Evolutionary conservation across 2,113 vertebrate species (phyloP).

Genomic region (Muntiacus reevesi): DNA sequence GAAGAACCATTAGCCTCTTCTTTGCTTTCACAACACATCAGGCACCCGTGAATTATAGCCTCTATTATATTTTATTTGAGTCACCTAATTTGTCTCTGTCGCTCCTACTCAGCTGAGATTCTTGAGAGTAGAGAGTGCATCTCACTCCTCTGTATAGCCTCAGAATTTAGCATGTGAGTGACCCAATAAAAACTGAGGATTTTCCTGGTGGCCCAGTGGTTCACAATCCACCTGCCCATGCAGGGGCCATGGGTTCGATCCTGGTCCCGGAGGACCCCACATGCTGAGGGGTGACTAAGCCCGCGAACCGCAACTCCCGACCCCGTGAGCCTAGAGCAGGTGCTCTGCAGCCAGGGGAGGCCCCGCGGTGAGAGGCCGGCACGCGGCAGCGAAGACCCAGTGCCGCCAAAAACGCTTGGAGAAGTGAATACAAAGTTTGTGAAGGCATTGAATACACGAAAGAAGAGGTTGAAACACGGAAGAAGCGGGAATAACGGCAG

Average conservation of each 20-base stretch:
- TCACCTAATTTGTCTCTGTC: not conserved
- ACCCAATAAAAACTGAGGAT: not conserved
- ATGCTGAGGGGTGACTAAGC: not conserved
- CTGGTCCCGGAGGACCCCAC: not conserved
- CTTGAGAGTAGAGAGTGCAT: not conserved
- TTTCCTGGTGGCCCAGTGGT: not conserved
- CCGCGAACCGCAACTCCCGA: fast-evolving
- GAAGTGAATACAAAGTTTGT: fast-evolving
- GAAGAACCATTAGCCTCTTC: not conserved
- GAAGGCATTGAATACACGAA: not conserved
- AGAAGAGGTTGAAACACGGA: not conserved
- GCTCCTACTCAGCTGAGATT: not conserved
- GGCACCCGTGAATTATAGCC: not conserved
- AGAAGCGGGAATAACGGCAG: not conserved
- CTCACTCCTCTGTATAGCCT: not conserved
- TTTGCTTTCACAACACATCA: not conserved
- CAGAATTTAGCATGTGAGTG: not conserved
- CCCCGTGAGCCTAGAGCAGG: not conserved
- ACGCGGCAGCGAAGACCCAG: fast-evolving
- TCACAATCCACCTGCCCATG: not conserved
- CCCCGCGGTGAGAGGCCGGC: fast-evolving
- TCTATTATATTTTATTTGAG: not conserved
- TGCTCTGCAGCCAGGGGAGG: fast-evolving
- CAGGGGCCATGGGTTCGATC: not conserved
- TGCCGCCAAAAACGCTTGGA: fast-evolving